Base-by-base conservation (phyloP, 2,113 vertebrate species). In the Urocitellus parryii region DNA sequence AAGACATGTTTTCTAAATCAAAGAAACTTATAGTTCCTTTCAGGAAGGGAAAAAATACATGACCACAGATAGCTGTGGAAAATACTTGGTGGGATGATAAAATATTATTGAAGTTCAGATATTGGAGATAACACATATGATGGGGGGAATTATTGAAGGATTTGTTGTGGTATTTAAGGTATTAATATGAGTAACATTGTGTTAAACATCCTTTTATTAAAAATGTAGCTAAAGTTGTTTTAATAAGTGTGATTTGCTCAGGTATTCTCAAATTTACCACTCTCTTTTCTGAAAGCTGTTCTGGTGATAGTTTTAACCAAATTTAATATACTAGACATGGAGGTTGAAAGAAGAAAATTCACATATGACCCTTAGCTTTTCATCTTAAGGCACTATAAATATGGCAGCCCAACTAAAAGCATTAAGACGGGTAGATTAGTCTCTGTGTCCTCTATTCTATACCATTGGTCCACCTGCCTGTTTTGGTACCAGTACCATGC, bases 221-320 rank as follows among this genome's bases (percentile, higher is more conserved):
- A 85, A 74, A 95, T 27, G 37, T 78, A 93, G 77, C 29, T 78
- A 81, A 95, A 85, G 37, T 84, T 82, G 37, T 84, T 82, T 72
- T 89, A 89, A 42, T 27, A 93, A 68, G 2, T 82, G 8, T 74
- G n/a, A 77, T 9, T 68, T 96, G 25, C 27, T 95, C 27, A 70
- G 5, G 45, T 73, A 17, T 93, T 96, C 39, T 91, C n/a, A 89
- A 97, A 87, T 89, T 42, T 16, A 51, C 78, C 27, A 51, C 7
- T 72, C 16, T 37, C 39, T 89, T 89, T 96, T 97, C 51, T 91
- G n/a, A 93, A 17, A 91, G n/a, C 16, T 88, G 48, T 89, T 90
- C 48, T 86, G 4, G n/a, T 20, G 34, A 27, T 79, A 92, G 9
- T 61, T 96, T 88, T 93, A 88, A 81, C 9, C 82, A 94, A 8